Evolutionary conservation across 2,888 invertebrate genomes (phyloP).

Genomic region (Mesoligia furuncula): DNA sequence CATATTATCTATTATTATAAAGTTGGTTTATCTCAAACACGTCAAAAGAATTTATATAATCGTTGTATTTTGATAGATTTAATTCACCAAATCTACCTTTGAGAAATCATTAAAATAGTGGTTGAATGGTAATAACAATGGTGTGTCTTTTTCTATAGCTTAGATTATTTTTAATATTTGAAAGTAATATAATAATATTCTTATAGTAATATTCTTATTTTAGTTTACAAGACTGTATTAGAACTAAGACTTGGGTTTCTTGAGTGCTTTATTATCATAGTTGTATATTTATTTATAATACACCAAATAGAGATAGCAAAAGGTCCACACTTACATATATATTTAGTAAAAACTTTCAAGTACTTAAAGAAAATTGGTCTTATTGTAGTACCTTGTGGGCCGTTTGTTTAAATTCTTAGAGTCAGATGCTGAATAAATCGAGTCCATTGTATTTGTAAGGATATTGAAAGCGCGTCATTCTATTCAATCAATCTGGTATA

Average conservation of each 20-base stretch:
- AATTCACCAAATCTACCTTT: not conserved
- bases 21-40: not conserved
- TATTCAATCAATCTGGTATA: not conserved
- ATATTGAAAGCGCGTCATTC: not conserved
- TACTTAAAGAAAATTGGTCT: not conserved
- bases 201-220: not conserved
- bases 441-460: not conserved
- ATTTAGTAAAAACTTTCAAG: not conserved
- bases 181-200: not conserved
- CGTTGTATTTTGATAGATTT: not conserved
- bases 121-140: not conserved
- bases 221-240: constrained; percentile 7
- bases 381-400: not conserved
- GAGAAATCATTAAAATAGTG: not conserved
- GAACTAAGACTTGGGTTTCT: constrained; percentile 7
- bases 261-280: constrained; percentile 29
- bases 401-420: not conserved
- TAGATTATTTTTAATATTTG: not conserved
- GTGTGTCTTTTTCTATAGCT: constrained; percentile 2
- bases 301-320: not conserved
- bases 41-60: not conserved
- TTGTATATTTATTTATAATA: constrained; percentile 67
- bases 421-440: not conserved
- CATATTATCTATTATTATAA: not conserved
- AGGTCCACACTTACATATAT: not conserved